Percentiles rank a stretch among this genome's conserved stretches.
These are phyloP conservation scores for Tragelaphus scriptus DNA, from an alignment of 2,113 vertebrate genomes.

Conservation along the genomic window DNA sequence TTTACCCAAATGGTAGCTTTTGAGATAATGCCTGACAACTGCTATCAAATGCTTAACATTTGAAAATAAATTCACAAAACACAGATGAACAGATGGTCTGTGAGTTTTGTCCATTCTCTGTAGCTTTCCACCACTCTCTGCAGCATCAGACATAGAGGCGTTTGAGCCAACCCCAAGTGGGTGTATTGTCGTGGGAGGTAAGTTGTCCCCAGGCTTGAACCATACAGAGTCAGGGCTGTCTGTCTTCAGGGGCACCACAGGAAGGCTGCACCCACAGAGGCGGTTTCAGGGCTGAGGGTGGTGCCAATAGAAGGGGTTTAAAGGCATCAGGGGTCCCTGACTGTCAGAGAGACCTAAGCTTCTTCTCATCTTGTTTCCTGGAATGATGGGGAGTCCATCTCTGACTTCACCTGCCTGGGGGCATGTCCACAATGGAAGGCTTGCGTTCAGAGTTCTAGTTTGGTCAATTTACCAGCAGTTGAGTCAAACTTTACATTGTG, in stretches of 20 bases:
- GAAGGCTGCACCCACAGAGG: background rate
- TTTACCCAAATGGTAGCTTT: conserved; percentile 77
- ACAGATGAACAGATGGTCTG: conserved; percentile 77
- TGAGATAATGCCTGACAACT: conserved; percentile 77
- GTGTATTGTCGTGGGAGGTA: background rate
- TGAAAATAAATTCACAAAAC: conserved; percentile 77
- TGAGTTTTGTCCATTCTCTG: conserved; percentile 65
- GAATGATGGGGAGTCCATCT: background rate
- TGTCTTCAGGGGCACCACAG: background rate
- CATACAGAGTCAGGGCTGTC: background rate
- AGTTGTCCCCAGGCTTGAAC: conserved; percentile 64
- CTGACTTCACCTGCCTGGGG: too few species aligned
- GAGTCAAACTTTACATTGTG: background rate
- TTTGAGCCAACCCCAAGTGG: conserved; percentile 3
- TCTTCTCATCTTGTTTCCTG: background rate
- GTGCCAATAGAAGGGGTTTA: background rate
- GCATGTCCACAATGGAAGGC: too few species aligned
- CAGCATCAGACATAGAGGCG: background rate
- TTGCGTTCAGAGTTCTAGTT: background rate
- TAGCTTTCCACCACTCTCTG: conserved; percentile 58
- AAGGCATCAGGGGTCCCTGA: background rate
- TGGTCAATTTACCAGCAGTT: background rate
- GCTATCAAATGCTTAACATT: conserved; percentile 79
- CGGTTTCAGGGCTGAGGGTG: too few species aligned
- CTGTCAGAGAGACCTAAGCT: background rate